Evolutionary conservation across 2,888 invertebrate genomes (phyloP).

Genomic region (Icerya purchasi): DNA sequence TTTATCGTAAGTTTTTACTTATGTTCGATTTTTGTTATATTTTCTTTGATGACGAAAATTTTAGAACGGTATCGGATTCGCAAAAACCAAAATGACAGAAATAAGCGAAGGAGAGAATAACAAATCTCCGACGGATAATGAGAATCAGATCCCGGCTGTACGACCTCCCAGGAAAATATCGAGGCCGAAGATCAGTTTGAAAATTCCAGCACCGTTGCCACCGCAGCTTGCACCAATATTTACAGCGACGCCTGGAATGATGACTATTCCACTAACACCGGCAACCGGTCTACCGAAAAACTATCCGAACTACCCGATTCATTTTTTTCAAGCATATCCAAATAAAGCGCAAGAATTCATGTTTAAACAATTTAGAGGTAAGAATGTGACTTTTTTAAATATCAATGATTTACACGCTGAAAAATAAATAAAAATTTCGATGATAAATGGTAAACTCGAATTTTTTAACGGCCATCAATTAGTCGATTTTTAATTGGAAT

Average conservation of each 20-base stretch:
- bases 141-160: neutral
- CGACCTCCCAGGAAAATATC: slow-evolving; percentile 24
- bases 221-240: slow-evolving; percentile 27
- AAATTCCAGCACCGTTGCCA: slow-evolving; percentile 27
- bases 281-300: slow-evolving; percentile 24
- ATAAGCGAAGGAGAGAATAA: neutral
- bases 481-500: too few relatives aligned
- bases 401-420: too few relatives aligned
- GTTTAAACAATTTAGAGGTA: slow-evolving; percentile 50
- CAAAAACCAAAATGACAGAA: neutral
- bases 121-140: slow-evolving; percentile 23
- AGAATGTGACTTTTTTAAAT: too few relatives aligned
- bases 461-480: too few relatives aligned
- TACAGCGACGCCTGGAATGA: slow-evolving; percentile 16
- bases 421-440: too few relatives aligned
- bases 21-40: too few relatives aligned
- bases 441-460: too few relatives aligned
- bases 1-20: too few relatives aligned
- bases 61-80: too few relatives aligned
- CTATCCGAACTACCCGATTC: slow-evolving; percentile 24
- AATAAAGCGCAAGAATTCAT: slow-evolving; percentile 54
- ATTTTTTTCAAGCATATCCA: slow-evolving; percentile 29
- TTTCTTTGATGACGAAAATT: too few relatives aligned
- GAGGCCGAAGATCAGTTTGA: slow-evolving; percentile 31
- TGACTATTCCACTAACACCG: slow-evolving; percentile 26